Percentiles rank a stretch among this genome's conserved stretches.
These are phyloP conservation scores for Caranx melampygus DNA, from an alignment of 2,113 vertebrate genomes.

Conservation along the genomic window DNA sequence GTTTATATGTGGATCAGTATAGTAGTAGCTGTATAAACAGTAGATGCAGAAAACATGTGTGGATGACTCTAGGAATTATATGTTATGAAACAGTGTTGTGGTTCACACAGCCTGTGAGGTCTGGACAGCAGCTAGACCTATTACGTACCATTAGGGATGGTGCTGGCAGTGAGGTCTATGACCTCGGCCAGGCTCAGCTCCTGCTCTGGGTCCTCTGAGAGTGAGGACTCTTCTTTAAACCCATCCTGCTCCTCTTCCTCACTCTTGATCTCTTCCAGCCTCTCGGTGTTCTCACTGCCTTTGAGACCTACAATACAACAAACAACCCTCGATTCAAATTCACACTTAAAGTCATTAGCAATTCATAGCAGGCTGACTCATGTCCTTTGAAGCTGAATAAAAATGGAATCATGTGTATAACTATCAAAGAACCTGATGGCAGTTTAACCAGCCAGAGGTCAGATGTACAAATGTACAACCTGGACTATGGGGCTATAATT, in stretches of 20 bases:
- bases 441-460: too few relatives aligned
- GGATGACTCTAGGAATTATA: background rate
- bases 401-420: background rate
- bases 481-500: too few relatives aligned
- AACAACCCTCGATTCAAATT: too few relatives aligned
- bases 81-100: too few relatives aligned
- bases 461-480: too few relatives aligned
- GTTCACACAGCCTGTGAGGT: background rate
- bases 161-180: constrained; percentile 4
- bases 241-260: background rate
- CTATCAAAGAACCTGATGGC: too few relatives aligned
- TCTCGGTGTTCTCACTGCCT: background rate
- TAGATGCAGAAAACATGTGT: background rate
- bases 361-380: too few relatives aligned
- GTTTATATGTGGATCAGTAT: too few relatives aligned
- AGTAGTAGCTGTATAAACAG: too few relatives aligned
- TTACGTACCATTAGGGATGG: constrained; percentile 27
- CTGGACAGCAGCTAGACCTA: background rate
- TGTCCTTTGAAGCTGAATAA: background rate
- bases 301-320: constrained; percentile 23
- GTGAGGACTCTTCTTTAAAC: background rate
- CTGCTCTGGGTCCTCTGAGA: constrained; percentile 5
- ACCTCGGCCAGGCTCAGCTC: constrained; percentile 31
- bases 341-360: too few relatives aligned
- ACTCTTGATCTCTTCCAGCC: constrained; percentile 6